Evolutionary conservation across 2,888 invertebrate species (phyloP).

Genomic region (Lacanobia wlatinum): DNA sequence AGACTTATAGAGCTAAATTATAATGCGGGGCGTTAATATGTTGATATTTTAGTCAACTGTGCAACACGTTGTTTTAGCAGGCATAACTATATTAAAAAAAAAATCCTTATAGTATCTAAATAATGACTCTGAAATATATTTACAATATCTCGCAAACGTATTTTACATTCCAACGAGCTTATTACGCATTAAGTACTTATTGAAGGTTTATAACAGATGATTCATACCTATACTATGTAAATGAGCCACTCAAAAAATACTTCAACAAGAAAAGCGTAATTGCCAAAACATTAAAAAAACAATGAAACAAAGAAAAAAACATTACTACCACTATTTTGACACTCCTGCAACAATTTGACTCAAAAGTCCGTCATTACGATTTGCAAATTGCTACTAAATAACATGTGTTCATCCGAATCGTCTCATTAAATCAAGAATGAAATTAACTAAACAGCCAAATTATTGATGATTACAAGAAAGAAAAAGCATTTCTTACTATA

Average conservation of each 20-base stretch:
- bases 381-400: conserved; percentile 27
- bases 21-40: too few relatives aligned
- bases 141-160: neutral
- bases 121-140: neutral
- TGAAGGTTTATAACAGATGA: neutral
- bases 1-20: too few relatives aligned
- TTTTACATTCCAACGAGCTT: neutral
- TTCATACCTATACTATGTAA: neutral
- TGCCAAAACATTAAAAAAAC: conserved; percentile 9
- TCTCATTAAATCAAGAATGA: conserved; percentile 4
- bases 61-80: neutral
- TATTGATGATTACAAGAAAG: neutral
- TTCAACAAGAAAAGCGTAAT: neutral
- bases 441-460: neutral
- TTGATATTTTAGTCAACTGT: neutral
- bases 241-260: neutral
- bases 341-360: conserved; percentile 14
- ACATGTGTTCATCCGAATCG: conserved; percentile 43
- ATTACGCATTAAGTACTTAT: neutral
- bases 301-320: neutral
- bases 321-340: conserved; percentile 13
- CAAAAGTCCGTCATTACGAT: conserved; percentile 34
- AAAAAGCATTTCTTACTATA: too few relatives aligned
- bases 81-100: neutral
- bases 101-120: neutral